Base-by-base conservation (phyloP, 2,888 invertebrate genomes). In the Drosophila putrida region DNA sequence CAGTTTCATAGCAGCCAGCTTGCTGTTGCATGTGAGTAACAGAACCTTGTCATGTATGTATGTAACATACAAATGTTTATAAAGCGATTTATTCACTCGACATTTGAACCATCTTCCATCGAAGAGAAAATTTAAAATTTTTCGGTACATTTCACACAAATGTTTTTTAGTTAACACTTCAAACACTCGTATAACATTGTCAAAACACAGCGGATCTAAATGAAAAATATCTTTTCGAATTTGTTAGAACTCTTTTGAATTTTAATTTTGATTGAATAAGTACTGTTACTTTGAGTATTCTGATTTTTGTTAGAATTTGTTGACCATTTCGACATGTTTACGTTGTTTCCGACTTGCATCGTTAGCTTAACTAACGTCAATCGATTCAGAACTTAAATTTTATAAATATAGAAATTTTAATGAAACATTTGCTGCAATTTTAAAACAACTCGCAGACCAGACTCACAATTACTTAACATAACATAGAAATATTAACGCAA, bases 1-100 rank as follows among this genome's bases (percentile, higher is more conserved):
- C 68, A 99, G 99, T 92, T 99, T 99, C 93, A 94, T 99, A 39
- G 98, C 98, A 38, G 99, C 99, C 71, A 98, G 99, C 55, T 93
- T 99, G 63, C 93, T 99, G 33, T 93, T 99, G 73, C 99, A 99
- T 92, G 99, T 99, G 92, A 95, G 96, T 95, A 8, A 49, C 31
- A 27, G 11, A 33, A 9, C 10, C 5, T 25, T 4, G 31, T 33
- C 31, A 4, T 50, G 10, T 6, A 13, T 25, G 10, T 6, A 13
- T 10, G 33, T 50, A 36, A 50, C 36, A 35, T 36, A 36, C 25
- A 11, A 10, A 50, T 50, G 50, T 35, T 36, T 36, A 50, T 25
- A 50, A 36, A 36, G 8, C 35, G 35, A 6, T n/a, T 25, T 8
- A 13, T 28, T n/a, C 11, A 6, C 4, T 13, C 13, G 4, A 15